Evolutionary conservation across 2,113 vertebrate genomes (phyloP).

Genomic region (Galeopterus variegatus): DNA sequence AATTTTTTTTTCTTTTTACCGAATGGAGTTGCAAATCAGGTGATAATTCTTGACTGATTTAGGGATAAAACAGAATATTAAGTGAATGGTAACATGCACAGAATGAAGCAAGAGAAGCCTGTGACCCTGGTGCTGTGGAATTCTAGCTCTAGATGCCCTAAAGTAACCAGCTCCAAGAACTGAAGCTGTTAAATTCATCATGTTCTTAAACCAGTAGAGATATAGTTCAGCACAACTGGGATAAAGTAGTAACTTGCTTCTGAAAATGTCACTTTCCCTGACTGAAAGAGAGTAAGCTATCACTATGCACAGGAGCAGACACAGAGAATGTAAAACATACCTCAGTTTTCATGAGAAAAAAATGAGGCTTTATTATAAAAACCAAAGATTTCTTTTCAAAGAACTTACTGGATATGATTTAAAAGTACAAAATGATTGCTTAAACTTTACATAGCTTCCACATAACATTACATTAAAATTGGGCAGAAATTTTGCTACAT

Average conservation of each 20-base stretch:
- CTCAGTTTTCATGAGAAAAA: neutral
- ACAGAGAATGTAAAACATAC: neutral
- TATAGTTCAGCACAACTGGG: no score
- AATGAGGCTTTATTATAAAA: neutral
- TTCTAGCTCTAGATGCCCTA: neutral
- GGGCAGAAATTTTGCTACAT: neutral
- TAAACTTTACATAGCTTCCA: neutral
- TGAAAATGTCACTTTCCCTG: neutral
- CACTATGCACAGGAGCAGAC: neutral
- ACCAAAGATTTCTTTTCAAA: neutral
- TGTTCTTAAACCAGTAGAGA: neutral
- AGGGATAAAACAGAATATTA: no score
- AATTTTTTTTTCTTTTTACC: neutral
- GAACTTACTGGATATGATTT: neutral
- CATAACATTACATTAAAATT: neutral
- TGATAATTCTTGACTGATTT: neutral
- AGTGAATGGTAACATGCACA: no score
- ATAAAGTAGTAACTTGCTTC: neutral
- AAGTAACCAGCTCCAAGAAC: neutral
- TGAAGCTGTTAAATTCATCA: neutral
- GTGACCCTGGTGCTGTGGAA: accelerated
- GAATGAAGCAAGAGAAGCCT: neutral
- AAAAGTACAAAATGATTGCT: neutral
- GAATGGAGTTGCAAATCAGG: neutral
- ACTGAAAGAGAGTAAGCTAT: neutral